Conservation (phyloP, 2,113 vertebrate species). For the Struthio camelus region DNA sequence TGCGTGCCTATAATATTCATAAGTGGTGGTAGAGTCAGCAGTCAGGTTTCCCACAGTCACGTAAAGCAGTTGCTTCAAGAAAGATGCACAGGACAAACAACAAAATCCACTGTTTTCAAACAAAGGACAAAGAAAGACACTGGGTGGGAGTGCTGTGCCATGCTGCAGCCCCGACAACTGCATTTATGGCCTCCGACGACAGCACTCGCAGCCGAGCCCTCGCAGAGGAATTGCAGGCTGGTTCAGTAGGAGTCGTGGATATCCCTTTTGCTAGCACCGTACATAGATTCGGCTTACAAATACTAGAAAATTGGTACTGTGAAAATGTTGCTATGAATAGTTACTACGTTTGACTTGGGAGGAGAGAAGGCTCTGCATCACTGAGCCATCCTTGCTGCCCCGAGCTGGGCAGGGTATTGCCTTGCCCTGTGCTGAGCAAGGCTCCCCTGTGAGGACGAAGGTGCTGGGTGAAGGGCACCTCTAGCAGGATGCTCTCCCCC, state of each 20-base stretch:
- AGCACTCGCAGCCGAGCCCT: fast-evolving
- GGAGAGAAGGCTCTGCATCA: neutral
- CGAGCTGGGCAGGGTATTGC: neutral
- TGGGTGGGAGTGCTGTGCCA: fast-evolving
- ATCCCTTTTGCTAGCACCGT: neutral
- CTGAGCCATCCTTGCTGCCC: fast-evolving
- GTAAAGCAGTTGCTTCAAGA: neutral
- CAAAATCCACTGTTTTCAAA: neutral
- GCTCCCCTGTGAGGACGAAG: fast-evolving
- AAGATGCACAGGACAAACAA: neutral
- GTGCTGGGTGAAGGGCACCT: fast-evolving
- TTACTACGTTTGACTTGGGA: neutral
- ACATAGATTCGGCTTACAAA: neutral
- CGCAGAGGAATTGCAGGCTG: neutral
- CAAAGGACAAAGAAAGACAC: neutral
- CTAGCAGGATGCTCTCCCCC: neutral
- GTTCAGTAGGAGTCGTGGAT: fast-evolving
- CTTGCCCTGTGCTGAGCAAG: neutral
- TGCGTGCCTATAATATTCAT: fast-evolving
- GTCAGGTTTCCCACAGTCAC: neutral
- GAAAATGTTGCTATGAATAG: neutral
- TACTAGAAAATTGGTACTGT: neutral
- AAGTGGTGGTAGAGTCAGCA: neutral
- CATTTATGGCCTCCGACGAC: fast-evolving
- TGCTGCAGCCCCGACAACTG: neutral